Conservation (phyloP, 2,888 invertebrate genomes). For the Labia minor region DNA sequence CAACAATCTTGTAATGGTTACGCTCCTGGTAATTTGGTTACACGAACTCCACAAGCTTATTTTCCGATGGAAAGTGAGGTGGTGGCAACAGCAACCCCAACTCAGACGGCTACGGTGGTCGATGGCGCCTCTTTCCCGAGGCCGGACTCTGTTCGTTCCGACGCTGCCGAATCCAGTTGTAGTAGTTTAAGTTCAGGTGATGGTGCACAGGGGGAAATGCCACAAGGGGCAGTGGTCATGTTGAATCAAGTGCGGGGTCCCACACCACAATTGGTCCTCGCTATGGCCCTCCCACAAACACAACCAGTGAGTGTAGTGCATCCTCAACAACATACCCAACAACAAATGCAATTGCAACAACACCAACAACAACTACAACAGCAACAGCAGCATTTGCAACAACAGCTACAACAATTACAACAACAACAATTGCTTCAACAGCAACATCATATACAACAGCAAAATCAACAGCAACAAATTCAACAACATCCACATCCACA, state of each 20-base stretch:
- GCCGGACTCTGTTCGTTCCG: constrained; percentile 48
- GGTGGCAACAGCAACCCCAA: constrained; percentile 18
- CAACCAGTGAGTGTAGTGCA: constrained; percentile 24
- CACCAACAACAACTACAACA: constrained; percentile 14
- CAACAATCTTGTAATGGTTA: constrained; percentile 18
- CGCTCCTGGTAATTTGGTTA: constrained; percentile 22
- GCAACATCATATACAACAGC: constrained; percentile 35
- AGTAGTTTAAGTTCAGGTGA: constrained; percentile 29
- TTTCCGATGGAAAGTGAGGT: constrained; percentile 24
- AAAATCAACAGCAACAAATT: constrained; percentile 23
- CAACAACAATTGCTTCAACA: constrained; percentile 17
- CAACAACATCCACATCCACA: constrained; percentile 26
- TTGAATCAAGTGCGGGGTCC: constrained; percentile 32
- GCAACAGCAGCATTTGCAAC: constrained; percentile 20
- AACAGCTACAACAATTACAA: constrained; percentile 22
- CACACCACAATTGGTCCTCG: constrained; percentile 27
- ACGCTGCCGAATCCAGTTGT: constrained; percentile 47
- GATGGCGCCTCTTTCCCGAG: constrained; percentile 34
- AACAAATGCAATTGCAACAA: constrained; percentile 17
- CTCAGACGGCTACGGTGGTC: constrained; percentile 18
- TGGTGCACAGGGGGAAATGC: constrained; percentile 29
- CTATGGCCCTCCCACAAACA: constrained; percentile 25
- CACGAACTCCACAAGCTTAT: constrained; percentile 18
- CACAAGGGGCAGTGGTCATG: constrained; percentile 33
- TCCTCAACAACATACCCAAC: constrained; percentile 13